A percentile compares a stretch with the other conserved stretches of the same genome.
These are phyloP conservation scores for Andricus quercusramuli DNA, from an alignment of 2,888 invertebrate genomes.

Conservation along the genomic window DNA sequence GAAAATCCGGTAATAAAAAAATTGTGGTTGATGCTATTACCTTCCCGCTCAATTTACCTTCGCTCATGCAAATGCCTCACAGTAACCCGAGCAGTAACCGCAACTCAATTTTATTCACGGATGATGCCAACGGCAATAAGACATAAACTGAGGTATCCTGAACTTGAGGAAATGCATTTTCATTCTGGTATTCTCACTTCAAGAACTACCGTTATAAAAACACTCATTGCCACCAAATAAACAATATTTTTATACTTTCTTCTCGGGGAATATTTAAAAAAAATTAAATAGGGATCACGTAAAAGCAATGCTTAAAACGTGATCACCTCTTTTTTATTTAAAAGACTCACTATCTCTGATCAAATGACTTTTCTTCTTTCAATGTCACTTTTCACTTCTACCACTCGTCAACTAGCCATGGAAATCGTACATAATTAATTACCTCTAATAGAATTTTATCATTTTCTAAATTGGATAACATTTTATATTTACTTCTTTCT, in stretches of 20 bases:
- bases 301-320: too few species aligned
- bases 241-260: background rate
- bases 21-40: background rate
- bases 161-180: constrained; percentile 13
- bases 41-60: background rate
- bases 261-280: too few species aligned
- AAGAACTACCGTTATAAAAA: background rate
- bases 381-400: too few species aligned
- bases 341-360: too few species aligned
- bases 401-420: too few species aligned
- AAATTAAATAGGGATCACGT: too few species aligned
- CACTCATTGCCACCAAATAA: background rate
- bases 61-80: background rate
- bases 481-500: too few species aligned
- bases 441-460: too few species aligned
- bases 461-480: too few species aligned
- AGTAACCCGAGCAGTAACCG: background rate
- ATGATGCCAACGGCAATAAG: background rate
- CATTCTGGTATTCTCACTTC: background rate
- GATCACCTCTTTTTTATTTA: too few species aligned
- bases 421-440: too few species aligned
- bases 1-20: background rate
- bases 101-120: constrained; percentile 12
- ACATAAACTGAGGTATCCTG: background rate
- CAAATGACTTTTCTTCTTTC: too few species aligned